phyloP scores from a whole-genome alignment of 2,888 invertebrate genomes.

The Microctonus hyperodae region DNA sequence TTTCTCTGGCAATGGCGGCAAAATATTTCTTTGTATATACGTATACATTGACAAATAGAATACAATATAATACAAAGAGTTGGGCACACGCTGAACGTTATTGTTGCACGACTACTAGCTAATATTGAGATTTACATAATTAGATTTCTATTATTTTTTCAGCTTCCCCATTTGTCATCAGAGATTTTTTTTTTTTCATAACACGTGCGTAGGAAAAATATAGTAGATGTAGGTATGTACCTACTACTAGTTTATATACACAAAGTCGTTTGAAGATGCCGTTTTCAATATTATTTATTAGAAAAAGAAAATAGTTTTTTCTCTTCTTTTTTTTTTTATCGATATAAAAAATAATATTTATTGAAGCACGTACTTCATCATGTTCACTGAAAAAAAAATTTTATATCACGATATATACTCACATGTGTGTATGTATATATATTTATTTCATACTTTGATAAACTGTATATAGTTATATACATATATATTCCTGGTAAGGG shows the following conservation, averaged over 20 bases:
- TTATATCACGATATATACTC: conserved; percentile 45
- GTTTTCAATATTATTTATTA: background rate
- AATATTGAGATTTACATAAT: conserved; percentile 61
- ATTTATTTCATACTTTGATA: too few relatives aligned
- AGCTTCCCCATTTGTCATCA: conserved; percentile 33
- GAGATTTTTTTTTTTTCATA: conserved; percentile 39
- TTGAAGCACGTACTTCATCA: conserved; percentile 1
- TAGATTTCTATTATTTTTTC: conserved; percentile 53
- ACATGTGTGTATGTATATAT: too few relatives aligned
- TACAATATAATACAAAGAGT: conserved; percentile 1
- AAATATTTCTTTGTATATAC: conserved; percentile 21
- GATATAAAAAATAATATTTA: background rate
- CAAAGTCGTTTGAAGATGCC: conserved; percentile 22
- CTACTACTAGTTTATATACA: too few relatives aligned
- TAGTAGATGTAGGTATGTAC: too few relatives aligned
- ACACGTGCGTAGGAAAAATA: conserved; percentile 55
- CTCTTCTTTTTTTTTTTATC: background rate
- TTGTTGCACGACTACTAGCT: conserved; percentile 46
- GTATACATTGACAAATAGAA: too few relatives aligned
- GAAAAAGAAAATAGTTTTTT: background rate
- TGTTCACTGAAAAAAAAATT: conserved; percentile 26
- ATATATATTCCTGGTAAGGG: conserved; percentile 40
- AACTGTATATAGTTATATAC: conserved; percentile 36
- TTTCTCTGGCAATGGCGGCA: background rate
- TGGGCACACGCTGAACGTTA: conserved; percentile 7